Conservation (phyloP, 2,888 invertebrate genomes). For the Scaptomyza flava region DNA sequence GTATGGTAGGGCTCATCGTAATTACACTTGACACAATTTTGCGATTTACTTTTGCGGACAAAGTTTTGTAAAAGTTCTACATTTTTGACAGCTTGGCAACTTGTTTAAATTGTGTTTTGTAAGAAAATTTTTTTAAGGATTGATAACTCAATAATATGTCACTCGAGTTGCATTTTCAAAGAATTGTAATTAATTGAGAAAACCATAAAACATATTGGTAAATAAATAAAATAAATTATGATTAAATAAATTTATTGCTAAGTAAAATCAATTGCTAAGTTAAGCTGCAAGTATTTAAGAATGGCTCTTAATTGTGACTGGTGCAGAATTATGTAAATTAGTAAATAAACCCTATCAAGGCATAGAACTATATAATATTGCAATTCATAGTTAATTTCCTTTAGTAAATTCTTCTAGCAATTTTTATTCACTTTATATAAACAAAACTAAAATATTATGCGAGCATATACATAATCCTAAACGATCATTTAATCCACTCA, state of each 20-base stretch:
- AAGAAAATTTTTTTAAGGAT: not conserved
- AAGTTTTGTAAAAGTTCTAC: not conserved
- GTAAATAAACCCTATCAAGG: too few species aligned
- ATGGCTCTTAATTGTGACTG: too few species aligned
- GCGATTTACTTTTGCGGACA: conserved; percentile 25
- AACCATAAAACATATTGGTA: too few species aligned
- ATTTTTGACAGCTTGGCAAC: conserved; percentile 15
- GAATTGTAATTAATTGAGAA: not conserved
- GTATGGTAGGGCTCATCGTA: conserved; percentile 25
- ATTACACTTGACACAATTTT: conserved; percentile 58
- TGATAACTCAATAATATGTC: not conserved
- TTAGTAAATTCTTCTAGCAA: too few species aligned
- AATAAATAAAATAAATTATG: not conserved
- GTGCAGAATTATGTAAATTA: too few species aligned
- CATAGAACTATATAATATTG: too few species aligned
- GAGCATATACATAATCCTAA: conserved; percentile 3
- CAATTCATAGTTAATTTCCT: too few species aligned
- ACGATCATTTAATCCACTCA: conserved; percentile 39
- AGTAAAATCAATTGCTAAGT: too few species aligned
- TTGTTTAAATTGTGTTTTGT: not conserved
- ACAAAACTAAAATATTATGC: not conserved
- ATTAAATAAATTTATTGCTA: too few species aligned
- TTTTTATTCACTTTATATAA: not conserved
- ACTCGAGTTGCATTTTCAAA: not conserved
- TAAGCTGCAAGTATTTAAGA: too few species aligned